Evolutionary conservation across 2,113 vertebrate species (phyloP).

Genomic region (Empidonax alnorum): DNA sequence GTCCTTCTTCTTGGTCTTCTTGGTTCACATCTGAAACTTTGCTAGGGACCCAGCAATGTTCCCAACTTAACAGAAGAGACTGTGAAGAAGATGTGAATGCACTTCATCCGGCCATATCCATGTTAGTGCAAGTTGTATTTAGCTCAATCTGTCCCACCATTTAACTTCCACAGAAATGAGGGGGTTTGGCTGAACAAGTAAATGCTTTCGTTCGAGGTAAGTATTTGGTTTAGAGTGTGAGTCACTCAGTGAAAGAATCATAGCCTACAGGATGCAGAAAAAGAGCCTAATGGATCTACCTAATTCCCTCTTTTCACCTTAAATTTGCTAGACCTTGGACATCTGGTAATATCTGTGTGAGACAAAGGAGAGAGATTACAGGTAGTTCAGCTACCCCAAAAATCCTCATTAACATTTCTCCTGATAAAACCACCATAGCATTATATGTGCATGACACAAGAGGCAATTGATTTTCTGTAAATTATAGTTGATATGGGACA

Average conservation of each 20-base stretch:
- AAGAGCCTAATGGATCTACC: background rate
- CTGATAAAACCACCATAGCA: background rate
- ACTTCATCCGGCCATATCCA: background rate
- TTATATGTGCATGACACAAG: background rate
- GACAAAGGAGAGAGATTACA: background rate
- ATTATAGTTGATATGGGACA: background rate
- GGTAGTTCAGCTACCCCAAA: background rate
- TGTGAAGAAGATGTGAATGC: background rate
- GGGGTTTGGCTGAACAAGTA: background rate
- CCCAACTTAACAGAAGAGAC: background rate
- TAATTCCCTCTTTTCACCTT: background rate
- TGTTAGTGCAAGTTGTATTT: background rate
- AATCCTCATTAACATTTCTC: background rate
- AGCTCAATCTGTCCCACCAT: background rate
- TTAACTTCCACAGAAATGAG: background rate
- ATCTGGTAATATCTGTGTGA: background rate
- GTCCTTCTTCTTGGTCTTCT: background rate
- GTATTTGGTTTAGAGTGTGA: background rate
- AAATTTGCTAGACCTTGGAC: background rate
- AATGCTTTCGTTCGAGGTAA: background rate
- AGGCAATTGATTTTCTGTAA: background rate
- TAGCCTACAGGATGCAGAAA: background rate
- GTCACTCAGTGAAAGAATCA: background rate
- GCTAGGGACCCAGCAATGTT: background rate
- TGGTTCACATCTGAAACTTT: background rate